Percentiles rank a stretch among this genome's conserved stretches.
Conservation (phyloP, 64 coral and sea anemone species). For the Pocillopora damicornis region DNA sequence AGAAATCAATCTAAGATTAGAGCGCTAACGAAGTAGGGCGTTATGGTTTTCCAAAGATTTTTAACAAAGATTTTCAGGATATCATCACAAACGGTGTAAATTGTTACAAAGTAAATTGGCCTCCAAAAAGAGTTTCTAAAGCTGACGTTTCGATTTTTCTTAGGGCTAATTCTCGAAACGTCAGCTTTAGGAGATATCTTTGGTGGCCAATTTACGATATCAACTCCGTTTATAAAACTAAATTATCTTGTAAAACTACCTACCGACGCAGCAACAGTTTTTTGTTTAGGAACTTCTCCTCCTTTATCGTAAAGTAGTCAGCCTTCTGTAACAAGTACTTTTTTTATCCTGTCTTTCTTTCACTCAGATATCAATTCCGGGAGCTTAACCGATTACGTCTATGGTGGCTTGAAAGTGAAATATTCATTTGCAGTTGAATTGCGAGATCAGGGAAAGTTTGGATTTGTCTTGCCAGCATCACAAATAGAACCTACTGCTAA, state of each 20-base stretch:
- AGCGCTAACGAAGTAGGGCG: too few relatives aligned
- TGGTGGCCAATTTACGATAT: too few relatives aligned
- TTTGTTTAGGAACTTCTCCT: background rate
- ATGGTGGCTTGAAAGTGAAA: constrained; percentile 6
- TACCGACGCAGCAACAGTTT: too few relatives aligned
- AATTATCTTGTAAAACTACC: too few relatives aligned
- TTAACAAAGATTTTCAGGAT: too few relatives aligned
- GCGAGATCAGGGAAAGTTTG: constrained; percentile 16
- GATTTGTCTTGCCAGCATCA: constrained; percentile 24
- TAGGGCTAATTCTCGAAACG: too few relatives aligned
- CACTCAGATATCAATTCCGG: constrained; percentile 4
- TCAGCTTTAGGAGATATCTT: too few relatives aligned
- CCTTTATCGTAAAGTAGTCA: background rate
- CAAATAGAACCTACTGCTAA: constrained; percentile 22
- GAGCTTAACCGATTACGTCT: constrained; percentile 9
- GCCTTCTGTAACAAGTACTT: background rate
- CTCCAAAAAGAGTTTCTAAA: background rate
- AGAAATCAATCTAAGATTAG: too few relatives aligned
- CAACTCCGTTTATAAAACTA: too few relatives aligned
- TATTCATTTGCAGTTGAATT: constrained; percentile 15
- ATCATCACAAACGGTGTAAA: too few relatives aligned
- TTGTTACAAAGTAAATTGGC: too few relatives aligned
- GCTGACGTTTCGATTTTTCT: background rate
- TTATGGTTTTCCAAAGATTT: too few relatives aligned
- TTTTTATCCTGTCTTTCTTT: background rate